phyloP scores from a whole-genome alignment of 2,113 vertebrate genomes.

The Coturnix japonica region DNA sequence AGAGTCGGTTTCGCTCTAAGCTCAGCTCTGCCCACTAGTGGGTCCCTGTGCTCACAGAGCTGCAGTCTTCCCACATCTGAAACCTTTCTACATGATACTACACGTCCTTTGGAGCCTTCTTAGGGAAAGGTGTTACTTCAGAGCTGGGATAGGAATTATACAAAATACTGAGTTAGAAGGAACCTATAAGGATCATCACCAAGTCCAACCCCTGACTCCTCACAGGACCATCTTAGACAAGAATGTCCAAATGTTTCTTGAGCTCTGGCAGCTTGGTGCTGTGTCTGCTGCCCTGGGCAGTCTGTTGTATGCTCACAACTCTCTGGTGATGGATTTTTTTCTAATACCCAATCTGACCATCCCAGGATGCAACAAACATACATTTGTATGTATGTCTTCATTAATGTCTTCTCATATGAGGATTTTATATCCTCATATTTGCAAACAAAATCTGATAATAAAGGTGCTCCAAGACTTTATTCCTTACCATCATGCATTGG shows the following conservation, averaged over 20 bases:
- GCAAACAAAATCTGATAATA: neutral
- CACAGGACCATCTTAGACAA: neutral
- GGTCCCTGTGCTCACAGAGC: neutral
- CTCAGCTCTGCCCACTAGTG: too few relatives aligned
- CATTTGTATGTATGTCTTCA: neutral
- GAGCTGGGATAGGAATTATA: neutral
- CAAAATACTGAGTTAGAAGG: neutral
- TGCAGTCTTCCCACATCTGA: neutral
- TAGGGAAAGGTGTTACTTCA: neutral
- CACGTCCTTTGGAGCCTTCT: neutral
- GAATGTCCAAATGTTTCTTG: neutral
- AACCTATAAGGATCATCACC: neutral
- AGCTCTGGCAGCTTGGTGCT: neutral
- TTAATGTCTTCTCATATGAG: neutral
- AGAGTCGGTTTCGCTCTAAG: too few relatives aligned
- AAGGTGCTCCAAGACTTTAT: neutral
- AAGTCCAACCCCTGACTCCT: neutral
- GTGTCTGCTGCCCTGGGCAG: neutral
- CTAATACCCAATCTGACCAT: neutral
- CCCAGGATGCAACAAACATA: neutral
- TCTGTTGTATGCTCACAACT: neutral
- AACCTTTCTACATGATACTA: neutral
- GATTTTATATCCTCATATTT: neutral
- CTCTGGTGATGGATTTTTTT: neutral
- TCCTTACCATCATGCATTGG: neutral